Percentiles rank a stretch among this genome's conserved stretches.
Conservation (phyloP, 2,888 invertebrate genomes). For the Caenorhabditis afra region DNA sequence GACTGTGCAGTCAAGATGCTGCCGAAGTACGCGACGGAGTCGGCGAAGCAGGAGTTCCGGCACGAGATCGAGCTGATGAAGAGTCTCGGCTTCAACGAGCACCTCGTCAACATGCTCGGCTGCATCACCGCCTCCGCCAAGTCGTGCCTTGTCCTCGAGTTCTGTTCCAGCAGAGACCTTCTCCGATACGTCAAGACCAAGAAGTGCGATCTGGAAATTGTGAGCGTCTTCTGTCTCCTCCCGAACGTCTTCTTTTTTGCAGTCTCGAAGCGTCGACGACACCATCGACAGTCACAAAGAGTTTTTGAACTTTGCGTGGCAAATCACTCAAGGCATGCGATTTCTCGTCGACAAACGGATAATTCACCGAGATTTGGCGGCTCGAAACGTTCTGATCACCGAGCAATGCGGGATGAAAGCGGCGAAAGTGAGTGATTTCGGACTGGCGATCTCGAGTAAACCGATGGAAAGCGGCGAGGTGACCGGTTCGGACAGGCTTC, state of each 20-base stretch:
- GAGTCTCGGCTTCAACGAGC: constrained; percentile 73
- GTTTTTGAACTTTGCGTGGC: constrained; percentile 78
- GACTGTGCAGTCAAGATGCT: constrained; percentile 74
- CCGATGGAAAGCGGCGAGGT: constrained; percentile 49
- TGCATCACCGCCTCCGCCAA: constrained; percentile 73
- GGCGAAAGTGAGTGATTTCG: constrained; percentile 78
- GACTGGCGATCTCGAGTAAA: constrained; percentile 68
- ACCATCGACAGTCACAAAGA: constrained; percentile 76
- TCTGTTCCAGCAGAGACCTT: constrained; percentile 74
- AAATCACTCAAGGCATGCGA: constrained; percentile 78
- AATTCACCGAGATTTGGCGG: constrained; percentile 77
- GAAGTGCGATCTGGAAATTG: constrained; percentile 66
- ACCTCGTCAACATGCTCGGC: constrained; percentile 78
- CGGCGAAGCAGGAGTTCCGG: constrained; percentile 70
- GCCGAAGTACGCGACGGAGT: constrained; percentile 73
- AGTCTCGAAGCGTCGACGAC: constrained; percentile 74
- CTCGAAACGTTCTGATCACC: constrained; percentile 74
- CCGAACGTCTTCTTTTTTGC: constrained; percentile 12
- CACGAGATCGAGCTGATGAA: constrained; percentile 78
- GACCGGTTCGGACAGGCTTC: constrained; percentile 67
- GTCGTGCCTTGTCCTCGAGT: constrained; percentile 74
- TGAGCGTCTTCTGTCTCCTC: constrained; percentile 27
- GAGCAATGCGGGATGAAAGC: constrained; percentile 68
- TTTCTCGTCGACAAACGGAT: constrained; percentile 63
- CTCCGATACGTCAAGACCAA: constrained; percentile 70